Evolutionary conservation across 2,797 vertebrate species (phyloP).

Genomic region (Otus scops): DNA sequence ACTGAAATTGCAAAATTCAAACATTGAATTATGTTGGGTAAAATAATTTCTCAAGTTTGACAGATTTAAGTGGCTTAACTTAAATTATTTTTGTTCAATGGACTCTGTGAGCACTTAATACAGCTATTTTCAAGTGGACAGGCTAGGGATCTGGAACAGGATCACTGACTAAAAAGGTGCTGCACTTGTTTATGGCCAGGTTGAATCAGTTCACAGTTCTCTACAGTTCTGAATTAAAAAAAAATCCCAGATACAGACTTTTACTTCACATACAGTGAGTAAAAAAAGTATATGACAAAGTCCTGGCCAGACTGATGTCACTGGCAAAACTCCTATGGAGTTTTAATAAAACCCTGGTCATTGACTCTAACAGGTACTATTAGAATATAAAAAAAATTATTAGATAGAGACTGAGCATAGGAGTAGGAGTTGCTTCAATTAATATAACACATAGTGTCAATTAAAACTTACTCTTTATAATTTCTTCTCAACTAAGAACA

Average conservation of each 20-base stretch:
- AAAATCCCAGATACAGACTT: not conserved
- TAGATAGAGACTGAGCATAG: not conserved
- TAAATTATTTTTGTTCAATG: not conserved
- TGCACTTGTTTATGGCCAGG: not conserved
- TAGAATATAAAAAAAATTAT: not conserved
- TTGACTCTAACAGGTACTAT: not conserved
- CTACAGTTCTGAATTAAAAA: not conserved
- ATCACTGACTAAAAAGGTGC: not conserved
- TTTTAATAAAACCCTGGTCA: not conserved
- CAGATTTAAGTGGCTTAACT: not conserved
- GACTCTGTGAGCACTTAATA: not conserved
- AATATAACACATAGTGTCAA: not conserved
- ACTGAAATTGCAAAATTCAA: not conserved
- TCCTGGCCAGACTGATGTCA: not conserved
- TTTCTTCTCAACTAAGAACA: not conserved
- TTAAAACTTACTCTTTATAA: not conserved
- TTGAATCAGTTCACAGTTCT: not conserved
- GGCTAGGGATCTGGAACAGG: not conserved
- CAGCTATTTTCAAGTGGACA: not conserved
- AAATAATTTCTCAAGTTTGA: not conserved
- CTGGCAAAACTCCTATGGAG: not conserved
- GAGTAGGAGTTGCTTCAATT: not conserved
- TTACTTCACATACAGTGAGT: not conserved
- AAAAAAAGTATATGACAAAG: not conserved
- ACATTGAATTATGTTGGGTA: not conserved